Evolutionary conservation across 1,140 invertebrate species (phyloP).

Genomic region (Drosophila bifasciata): DNA sequence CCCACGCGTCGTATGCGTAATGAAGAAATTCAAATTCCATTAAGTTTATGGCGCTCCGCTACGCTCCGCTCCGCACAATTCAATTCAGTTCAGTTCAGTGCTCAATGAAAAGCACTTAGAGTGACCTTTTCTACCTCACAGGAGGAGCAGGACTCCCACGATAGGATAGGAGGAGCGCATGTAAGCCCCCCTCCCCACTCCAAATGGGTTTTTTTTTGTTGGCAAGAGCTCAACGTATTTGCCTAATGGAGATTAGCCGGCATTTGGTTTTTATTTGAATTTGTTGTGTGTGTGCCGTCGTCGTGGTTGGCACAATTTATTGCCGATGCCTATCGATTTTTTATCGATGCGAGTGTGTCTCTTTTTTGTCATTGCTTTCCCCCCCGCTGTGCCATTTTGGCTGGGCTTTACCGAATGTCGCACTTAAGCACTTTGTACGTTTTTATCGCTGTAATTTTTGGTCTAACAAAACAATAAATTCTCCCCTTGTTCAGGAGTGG

Average conservation of each 20-base stretch:
- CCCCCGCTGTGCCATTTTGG: not conserved
- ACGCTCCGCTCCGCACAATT: constrained; percentile 6
- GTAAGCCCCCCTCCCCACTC: not conserved
- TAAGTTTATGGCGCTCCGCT: constrained; percentile 41
- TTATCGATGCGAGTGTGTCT: constrained; percentile 48
- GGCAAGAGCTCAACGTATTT: constrained; percentile 59
- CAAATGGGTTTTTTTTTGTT: constrained; percentile 55
- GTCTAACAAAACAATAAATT: constrained; percentile 63
- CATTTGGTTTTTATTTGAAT: constrained; percentile 65
- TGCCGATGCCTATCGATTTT: constrained; percentile 64
- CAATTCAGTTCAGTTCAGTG: constrained; percentile 47
- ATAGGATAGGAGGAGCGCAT: not conserved
- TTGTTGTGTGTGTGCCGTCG: constrained; percentile 26
- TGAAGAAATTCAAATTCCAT: constrained; percentile 65
- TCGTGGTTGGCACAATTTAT: constrained; percentile 54
- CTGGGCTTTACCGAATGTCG: constrained; percentile 23
- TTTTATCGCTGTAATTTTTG: constrained; percentile 63
- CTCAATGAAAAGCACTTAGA: constrained; percentile 54
- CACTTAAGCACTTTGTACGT: constrained; percentile 59
- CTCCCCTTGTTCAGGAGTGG: constrained; percentile 10
- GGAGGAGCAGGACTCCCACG: constrained; percentile 8
- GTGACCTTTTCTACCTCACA: constrained; percentile 42
- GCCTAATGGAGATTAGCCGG: constrained; percentile 65
- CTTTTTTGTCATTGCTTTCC: constrained; percentile 10
- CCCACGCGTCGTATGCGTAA: constrained; percentile 33